These are phyloP conservation scores for Pygocentrus nattereri DNA, from an alignment of 2,797 vertebrate species.

Conservation along the genomic window DNA sequence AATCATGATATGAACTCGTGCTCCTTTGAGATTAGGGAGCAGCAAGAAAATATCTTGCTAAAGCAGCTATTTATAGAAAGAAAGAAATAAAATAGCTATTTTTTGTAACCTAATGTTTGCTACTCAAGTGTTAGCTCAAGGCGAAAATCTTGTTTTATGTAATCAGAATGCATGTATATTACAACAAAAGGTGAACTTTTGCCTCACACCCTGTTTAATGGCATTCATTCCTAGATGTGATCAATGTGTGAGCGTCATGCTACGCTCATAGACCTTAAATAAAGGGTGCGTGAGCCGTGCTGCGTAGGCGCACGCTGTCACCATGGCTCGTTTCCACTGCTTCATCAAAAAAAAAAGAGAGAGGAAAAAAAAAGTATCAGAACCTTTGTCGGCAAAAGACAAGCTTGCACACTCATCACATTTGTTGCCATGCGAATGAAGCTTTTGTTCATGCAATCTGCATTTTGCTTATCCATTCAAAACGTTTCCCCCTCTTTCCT, in stretches of 20 bases:
- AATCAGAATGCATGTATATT: background rate
- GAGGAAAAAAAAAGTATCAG: constrained; percentile 55
- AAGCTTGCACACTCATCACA: constrained; percentile 79
- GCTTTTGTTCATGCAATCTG: constrained; percentile 75
- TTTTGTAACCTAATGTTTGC: background rate
- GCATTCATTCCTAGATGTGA: background rate
- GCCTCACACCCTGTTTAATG: background rate
- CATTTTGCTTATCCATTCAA: constrained; percentile 79
- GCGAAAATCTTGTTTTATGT: background rate
- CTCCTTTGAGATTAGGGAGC: constrained; percentile 42
- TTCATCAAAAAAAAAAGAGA: constrained; percentile 69
- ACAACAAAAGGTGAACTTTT: background rate
- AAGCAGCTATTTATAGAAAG: constrained; percentile 34
- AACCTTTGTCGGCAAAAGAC: constrained; percentile 77
- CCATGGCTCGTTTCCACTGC: constrained; percentile 67
- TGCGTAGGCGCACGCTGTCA: constrained; percentile 64
- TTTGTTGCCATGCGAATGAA: constrained; percentile 76
- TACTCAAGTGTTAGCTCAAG: background rate
- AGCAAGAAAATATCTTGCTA: constrained; percentile 32
- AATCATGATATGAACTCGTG: constrained; percentile 45
- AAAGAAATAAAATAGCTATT: constrained; percentile 12
- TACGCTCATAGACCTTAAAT: constrained; percentile 12
- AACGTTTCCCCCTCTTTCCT: constrained; percentile 47
- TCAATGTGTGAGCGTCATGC: constrained; percentile 5
- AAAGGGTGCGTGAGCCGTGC: constrained; percentile 54